Evolutionary conservation across 2,797 vertebrate species (phyloP).

Genomic region (Schizopygopsis pylzovi): DNA sequence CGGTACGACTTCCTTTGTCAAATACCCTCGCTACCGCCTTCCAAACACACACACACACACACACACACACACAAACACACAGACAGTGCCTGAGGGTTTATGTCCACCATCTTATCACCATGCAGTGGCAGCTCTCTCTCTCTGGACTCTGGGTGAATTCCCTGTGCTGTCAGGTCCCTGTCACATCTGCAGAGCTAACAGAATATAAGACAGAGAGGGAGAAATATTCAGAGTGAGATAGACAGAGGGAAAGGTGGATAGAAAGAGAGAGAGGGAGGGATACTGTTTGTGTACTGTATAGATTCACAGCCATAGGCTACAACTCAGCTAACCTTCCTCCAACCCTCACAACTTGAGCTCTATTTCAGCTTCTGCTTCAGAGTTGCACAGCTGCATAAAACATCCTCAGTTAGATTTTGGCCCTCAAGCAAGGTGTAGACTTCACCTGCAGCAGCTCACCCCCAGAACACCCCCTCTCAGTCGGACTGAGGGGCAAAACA

Average conservation of each 20-base stretch:
- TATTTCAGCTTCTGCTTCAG: slow-evolving; percentile 24
- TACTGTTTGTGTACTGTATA: slow-evolving; percentile 49
- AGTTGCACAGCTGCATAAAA: slow-evolving; percentile 47
- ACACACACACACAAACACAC: slow-evolving; percentile 23
- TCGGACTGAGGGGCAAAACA: too few relatives aligned
- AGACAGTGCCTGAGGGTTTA: slow-evolving; percentile 56
- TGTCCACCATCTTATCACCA: slow-evolving; percentile 62
- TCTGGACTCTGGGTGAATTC: slow-evolving; percentile 54
- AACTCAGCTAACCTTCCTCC: slow-evolving; percentile 42
- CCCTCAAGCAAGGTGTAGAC: slow-evolving; percentile 44
- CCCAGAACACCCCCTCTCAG: too few relatives aligned
- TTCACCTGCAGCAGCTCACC: slow-evolving; percentile 34
- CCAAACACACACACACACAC: slow-evolving; percentile 19
- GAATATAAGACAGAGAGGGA: slow-evolving; percentile 48
- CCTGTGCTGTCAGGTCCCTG: slow-evolving; percentile 50
- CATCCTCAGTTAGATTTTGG: slow-evolving; percentile 46
- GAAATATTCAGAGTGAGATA: slow-evolving; percentile 14
- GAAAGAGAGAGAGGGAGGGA: slow-evolving; percentile 19
- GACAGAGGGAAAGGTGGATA: slow-evolving; percentile 20
- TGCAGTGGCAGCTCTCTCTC: slow-evolving; percentile 57
- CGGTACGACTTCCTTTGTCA: slow-evolving; percentile 51
- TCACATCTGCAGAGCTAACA: slow-evolving; percentile 47
- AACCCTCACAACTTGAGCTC: slow-evolving; percentile 19
- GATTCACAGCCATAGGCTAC: slow-evolving; percentile 49
- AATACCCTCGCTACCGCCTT: slow-evolving; percentile 48